Evolutionary conservation across 2,113 vertebrate genomes (phyloP), one percentile per base, ranked within the genome.

Genomic region (Helogale parvula): DNA sequence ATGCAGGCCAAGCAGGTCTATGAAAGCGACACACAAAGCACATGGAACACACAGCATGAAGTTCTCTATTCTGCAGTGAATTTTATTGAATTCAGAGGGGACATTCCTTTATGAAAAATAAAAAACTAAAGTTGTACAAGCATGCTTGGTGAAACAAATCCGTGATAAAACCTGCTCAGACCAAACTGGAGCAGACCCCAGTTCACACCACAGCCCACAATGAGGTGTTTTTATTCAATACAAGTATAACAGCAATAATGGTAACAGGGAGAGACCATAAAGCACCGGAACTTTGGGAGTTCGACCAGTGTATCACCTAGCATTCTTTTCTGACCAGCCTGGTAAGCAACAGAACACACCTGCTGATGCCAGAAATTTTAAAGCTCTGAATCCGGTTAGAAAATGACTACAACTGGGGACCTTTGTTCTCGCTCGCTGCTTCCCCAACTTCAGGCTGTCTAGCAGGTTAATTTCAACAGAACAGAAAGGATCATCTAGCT

Each of bases 41-140:
- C 68, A 14, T 86, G 35, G 50, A 97, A 98, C 97, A 98, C 98
- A 98, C 94, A 98, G 97, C 97, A 97, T 97, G 97, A 98, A 97
- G 92, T 77, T 54, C 83, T 96, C 96, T 92, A 94, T 87, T 92
- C 60, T 80, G 63, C 80, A 69, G 13, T 77, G 52, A 96, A 77
- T 88, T 98, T 98, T 98, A 98, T 97, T 98, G 93, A 91, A 47
- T 92, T 76, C 86, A 89, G 88, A 93, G 35, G 12, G 33, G 3
- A 2, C n/a, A 80, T 66, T 93, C 66, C 63, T 92, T 74, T 72
- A 88, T 29, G 69, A 33, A 38, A 89, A 93, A 77, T n/a, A 60
- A 77, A 93, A 89, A 88, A 7, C 50, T 11, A 21, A 88, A 87
- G 54, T 76, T 68, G 12, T 87, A 94, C 79, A 97, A 95, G 89